phyloP scores from a whole-genome alignment of 2,888 invertebrate genomes.

The Netelia inedita region DNA sequence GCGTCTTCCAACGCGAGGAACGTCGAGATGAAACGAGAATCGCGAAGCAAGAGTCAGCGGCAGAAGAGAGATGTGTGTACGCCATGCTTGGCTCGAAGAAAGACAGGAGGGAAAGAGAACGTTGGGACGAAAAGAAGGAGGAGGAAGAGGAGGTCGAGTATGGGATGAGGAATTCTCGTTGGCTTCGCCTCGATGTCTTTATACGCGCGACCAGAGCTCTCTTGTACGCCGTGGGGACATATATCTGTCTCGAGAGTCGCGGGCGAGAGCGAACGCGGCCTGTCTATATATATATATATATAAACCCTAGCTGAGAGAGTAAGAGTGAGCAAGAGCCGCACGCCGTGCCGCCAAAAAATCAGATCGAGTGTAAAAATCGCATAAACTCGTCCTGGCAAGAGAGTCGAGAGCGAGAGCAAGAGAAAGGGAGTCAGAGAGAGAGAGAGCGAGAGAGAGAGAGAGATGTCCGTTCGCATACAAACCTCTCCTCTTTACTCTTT shows the following conservation, averaged over 20 bases:
- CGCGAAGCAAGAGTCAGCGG: conserved; percentile 18
- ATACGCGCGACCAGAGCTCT: conserved; percentile 82
- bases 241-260: conserved; percentile 84
- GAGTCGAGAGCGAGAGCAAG: conserved; percentile 69
- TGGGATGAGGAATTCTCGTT: conserved; percentile 85
- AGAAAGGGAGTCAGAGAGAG: conserved; percentile 28
- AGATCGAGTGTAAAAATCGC: conserved; percentile 85
- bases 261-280: conserved; percentile 79
- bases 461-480: conserved; percentile 76
- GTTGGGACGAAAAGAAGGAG: conserved; percentile 70
- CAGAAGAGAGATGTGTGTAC: conserved; percentile 8
- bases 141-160: conserved; percentile 75
- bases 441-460: conserved; percentile 7
- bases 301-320: conserved; percentile 19
- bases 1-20: conserved; percentile 19
- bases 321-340: conserved; percentile 58
- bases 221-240: conserved; percentile 84
- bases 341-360: conserved; percentile 85
- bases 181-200: conserved; percentile 85
- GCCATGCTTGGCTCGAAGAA: neutral
- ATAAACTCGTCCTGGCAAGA: conserved; percentile 84
- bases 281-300: conserved; percentile 16
- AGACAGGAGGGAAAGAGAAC: conserved; percentile 44
- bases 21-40: conserved; percentile 7
- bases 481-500: conserved; percentile 63